Evolutionary conservation across 2,888 invertebrate species (phyloP), one percentile per base, ranked within the genome.

Genomic region (Cyclophora albipunctata): DNA sequence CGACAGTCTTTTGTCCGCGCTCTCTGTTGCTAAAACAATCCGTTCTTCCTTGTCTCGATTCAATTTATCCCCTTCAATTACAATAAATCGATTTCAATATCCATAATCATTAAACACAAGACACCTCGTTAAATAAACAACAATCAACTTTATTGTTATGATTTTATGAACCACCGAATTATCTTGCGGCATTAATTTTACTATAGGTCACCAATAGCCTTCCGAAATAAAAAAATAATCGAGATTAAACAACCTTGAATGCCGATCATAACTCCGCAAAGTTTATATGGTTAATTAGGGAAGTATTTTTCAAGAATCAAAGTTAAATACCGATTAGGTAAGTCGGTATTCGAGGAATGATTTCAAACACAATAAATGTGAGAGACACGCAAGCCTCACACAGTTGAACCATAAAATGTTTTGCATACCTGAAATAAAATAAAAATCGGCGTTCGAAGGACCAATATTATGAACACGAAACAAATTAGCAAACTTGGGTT

Each of bases 1-100:
- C 67, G 73, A 70, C 71, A 61, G 59, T 69, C 75, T 79, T 82
- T 84, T 83, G 82, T 84, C 78, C 78, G 66, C 58, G 65, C 67
- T 62, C 73, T 69, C 72, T 71, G 61, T 75, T 73, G 69, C 69
- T 75, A 74, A 73, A 69, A 72, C 66, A 60, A 66, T 67, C 64
- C 59, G 62, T 55, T 57, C 75, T 75, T 78, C 71, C 75, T 75
- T 73, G 71, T 73, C 69, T 66, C 55, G 59, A 58, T 64, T 61
- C 61, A 66, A 60, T 61, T 62, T 52, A 63, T 59, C 47, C 41
- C 45, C 40, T 34, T 47, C 45, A 5, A 53, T 57, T 51, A 51
- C 33, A 51, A 54, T 53, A 54, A 50, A 54, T 52, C 46, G 45
- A 51, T 52, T 47, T 40, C 34, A 41, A 45, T 51, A 34, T 44